These are phyloP conservation scores for Epinotia bilunana DNA, from an alignment of 2,888 invertebrate species.

Conservation along the genomic window DNA sequence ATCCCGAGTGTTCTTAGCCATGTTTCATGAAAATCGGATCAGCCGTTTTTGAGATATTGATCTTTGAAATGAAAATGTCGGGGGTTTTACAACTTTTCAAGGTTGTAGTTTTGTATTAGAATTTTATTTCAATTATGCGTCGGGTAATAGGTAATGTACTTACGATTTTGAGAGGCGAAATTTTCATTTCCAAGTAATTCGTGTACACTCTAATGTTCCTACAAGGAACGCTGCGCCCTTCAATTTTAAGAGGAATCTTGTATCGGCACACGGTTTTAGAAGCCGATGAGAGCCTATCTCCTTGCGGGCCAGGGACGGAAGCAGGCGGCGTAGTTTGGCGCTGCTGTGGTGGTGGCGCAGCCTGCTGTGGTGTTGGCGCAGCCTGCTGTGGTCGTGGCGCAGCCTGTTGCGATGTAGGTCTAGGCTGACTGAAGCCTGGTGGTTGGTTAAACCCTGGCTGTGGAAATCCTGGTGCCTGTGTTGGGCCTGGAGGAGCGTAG, in stretches of 20 bases:
- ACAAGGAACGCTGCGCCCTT: conserved; percentile 60
- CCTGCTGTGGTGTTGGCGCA: conserved; percentile 15
- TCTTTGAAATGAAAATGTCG: too few relatives aligned
- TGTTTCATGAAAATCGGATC: too few relatives aligned
- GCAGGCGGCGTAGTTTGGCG: conserved; percentile 13
- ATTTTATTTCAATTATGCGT: too few relatives aligned
- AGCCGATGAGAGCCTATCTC: not conserved
- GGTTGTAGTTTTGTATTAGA: too few relatives aligned
- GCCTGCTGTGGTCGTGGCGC: not conserved
- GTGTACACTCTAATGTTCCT: conserved; percentile 75
- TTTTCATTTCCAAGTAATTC: conserved; percentile 86
- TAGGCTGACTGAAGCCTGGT: conserved; percentile 21
- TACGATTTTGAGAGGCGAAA: conserved; percentile 77
- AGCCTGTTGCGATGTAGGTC: not conserved
- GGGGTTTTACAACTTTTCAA: too few relatives aligned
- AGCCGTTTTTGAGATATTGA: too few relatives aligned
- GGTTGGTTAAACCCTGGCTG: conserved; percentile 6
- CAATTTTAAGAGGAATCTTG: conserved; percentile 69
- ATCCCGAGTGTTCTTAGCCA: too few relatives aligned
- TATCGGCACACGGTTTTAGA: conserved; percentile 24
- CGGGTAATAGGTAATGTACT: conserved; percentile 52
- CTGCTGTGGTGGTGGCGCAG: conserved; percentile 3
- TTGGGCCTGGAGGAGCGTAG: not conserved
- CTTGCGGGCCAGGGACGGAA: conserved; percentile 12
- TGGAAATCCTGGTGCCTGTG: not conserved